Conservation (phyloP, 2,888 invertebrate species). For the Stenodema calcarata region DNA sequence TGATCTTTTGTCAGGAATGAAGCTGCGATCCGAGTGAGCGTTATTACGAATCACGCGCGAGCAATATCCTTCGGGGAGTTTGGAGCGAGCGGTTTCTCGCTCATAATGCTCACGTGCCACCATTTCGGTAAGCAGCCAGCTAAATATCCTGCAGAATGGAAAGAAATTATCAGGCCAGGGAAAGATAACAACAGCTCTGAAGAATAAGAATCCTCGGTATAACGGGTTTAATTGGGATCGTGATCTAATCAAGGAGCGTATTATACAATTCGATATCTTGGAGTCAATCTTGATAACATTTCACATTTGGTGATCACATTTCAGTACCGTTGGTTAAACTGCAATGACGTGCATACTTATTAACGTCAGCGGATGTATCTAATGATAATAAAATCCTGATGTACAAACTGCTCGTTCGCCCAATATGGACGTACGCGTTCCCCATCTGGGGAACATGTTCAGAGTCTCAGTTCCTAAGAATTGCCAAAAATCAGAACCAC, state of each 20-base stretch:
- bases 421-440: too few relatives aligned
- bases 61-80: not conserved
- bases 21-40: not conserved
- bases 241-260: not conserved
- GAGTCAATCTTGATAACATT: too few relatives aligned
- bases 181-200: not conserved
- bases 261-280: too few relatives aligned
- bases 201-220: not conserved
- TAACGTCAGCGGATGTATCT: too few relatives aligned
- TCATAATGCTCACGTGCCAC: not conserved
- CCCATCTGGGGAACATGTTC: too few relatives aligned
- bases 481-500: too few relatives aligned
- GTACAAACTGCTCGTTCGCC: too few relatives aligned
- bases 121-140: not conserved
- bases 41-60: not conserved
- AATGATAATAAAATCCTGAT: too few relatives aligned
- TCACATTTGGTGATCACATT: too few relatives aligned
- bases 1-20: not conserved
- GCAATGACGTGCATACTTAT: too few relatives aligned
- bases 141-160: not conserved
- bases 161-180: not conserved
- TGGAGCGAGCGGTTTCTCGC: not conserved
- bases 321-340: too few relatives aligned
- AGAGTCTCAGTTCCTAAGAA: too few relatives aligned
- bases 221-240: not conserved